These are phyloP conservation scores for Hippocampus abdominalis DNA, from an alignment of 2,113 vertebrate genomes.

Conservation along the genomic window DNA sequence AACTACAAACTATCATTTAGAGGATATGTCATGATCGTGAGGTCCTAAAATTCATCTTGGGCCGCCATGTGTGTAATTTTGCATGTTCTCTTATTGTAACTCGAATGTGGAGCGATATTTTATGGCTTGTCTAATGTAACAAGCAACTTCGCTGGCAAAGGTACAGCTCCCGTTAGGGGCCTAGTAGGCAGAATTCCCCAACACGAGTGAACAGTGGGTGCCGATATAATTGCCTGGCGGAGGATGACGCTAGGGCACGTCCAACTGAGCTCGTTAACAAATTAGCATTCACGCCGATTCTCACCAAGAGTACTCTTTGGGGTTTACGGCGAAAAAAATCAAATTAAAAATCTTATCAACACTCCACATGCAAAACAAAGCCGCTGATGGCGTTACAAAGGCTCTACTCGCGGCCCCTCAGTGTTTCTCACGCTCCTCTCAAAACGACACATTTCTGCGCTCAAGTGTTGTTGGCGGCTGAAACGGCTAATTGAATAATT, in stretches of 20 bases:
- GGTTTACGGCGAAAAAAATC: conserved; percentile 38
- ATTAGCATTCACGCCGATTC: conserved; percentile 45
- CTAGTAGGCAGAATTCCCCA: neutral
- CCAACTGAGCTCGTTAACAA: conserved; percentile 24
- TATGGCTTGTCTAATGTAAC: too few relatives aligned
- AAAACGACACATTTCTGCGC: conserved; percentile 24
- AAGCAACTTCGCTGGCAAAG: neutral
- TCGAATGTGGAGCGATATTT: too few relatives aligned
- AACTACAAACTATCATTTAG: too few relatives aligned
- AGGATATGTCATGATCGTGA: too few relatives aligned
- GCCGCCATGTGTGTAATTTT: too few relatives aligned
- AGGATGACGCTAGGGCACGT: conserved; percentile 25
- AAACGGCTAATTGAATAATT: conserved; percentile 25
- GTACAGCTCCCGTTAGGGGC: too few relatives aligned
- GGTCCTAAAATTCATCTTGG: too few relatives aligned
- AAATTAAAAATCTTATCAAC: conserved; percentile 32
- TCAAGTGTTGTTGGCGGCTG: conserved; percentile 20
- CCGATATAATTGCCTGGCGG: conserved; percentile 13
- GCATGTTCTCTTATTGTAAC: too few relatives aligned
- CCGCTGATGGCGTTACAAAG: conserved; percentile 31
- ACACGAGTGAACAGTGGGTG: neutral
- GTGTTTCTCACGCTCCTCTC: conserved; percentile 33
- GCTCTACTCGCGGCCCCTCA: conserved; percentile 14
- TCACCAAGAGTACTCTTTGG: conserved; percentile 27
- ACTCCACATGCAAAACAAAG: conserved; percentile 28